These are phyloP conservation scores for Scolopax rusticola DNA, from an alignment of 2,797 vertebrate species.

Conservation along the genomic window DNA sequence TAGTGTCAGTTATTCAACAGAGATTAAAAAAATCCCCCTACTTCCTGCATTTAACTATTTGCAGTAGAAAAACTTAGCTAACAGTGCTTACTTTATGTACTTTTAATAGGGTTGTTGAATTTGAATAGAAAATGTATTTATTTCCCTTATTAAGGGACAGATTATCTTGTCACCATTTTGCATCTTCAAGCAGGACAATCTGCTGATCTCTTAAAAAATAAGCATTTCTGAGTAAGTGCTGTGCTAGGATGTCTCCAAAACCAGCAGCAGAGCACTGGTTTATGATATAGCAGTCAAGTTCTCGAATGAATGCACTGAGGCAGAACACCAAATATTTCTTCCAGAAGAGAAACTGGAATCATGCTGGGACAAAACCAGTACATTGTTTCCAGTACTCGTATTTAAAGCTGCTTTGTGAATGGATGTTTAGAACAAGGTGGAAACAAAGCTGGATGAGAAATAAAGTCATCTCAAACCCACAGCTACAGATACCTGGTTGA, in stretches of 20 bases:
- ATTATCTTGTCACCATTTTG: background rate
- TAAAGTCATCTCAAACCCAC: background rate
- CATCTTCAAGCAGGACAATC: background rate
- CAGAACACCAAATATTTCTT: background rate
- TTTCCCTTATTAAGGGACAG: background rate
- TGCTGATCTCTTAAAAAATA: background rate
- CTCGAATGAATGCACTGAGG: background rate
- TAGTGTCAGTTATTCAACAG: background rate
- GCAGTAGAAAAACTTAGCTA: background rate
- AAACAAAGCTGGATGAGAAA: background rate
- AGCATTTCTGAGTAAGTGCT: background rate
- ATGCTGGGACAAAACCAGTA: background rate
- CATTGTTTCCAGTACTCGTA: background rate
- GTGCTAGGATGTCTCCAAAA: background rate
- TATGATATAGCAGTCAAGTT: background rate
- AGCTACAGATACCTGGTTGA: background rate
- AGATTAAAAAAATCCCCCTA: background rate
- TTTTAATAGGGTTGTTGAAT: background rate
- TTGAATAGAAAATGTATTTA: background rate
- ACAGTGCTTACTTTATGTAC: background rate
- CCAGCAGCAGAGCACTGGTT: background rate
- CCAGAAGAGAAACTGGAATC: background rate
- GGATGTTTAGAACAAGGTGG: background rate
- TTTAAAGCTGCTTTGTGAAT: background rate
- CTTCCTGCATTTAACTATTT: background rate